phyloP scores from a whole-genome alignment of 2,113 vertebrate species.

The Tetraodon nigroviridis region DNA sequence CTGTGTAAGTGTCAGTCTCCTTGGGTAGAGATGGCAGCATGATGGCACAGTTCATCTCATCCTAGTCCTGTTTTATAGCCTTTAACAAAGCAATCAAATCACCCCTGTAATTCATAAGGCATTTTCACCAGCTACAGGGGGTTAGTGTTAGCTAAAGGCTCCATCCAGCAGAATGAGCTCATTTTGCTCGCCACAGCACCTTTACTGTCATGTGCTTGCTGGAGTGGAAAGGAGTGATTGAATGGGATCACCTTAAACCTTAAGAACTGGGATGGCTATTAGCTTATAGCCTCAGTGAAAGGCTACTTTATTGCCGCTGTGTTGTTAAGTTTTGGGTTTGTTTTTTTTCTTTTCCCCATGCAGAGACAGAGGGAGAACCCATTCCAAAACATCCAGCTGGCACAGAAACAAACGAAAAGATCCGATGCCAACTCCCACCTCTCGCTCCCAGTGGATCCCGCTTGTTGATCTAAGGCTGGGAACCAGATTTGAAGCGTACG shows the following conservation, averaged over 20 bases:
- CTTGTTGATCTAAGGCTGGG: conserved; percentile 53
- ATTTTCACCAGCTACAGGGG: conserved; percentile 3
- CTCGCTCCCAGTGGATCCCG: conserved; percentile 31
- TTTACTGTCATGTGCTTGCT: conserved; percentile 43
- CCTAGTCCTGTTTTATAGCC: conserved; percentile 9
- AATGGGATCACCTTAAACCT: conserved; percentile 65
- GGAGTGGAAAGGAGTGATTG: conserved; percentile 56
- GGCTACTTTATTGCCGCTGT: conserved; percentile 36
- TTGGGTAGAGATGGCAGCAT: conserved; percentile 59
- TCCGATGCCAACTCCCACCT: neutral
- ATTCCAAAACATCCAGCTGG: conserved; percentile 23
- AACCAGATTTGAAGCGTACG: conserved; percentile 47
- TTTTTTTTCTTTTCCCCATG: conserved; percentile 52
- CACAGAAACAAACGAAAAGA: conserved; percentile 27
- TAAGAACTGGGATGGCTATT: conserved; percentile 61
- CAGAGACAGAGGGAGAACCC: conserved; percentile 32
- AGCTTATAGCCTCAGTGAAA: conserved; percentile 52
- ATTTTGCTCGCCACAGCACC: conserved; percentile 10
- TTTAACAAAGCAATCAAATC: conserved; percentile 20
- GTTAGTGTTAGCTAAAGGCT: conserved; percentile 1
- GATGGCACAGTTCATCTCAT: conserved; percentile 39
- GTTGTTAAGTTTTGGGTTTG: too few relatives aligned
- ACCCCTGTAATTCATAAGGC: conserved; percentile 10
- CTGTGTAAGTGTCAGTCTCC: conserved; percentile 66
- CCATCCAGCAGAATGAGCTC: conserved; percentile 12